phyloP scores from a whole-genome alignment of 1,140 invertebrate species.

The Pinna nobilis region DNA sequence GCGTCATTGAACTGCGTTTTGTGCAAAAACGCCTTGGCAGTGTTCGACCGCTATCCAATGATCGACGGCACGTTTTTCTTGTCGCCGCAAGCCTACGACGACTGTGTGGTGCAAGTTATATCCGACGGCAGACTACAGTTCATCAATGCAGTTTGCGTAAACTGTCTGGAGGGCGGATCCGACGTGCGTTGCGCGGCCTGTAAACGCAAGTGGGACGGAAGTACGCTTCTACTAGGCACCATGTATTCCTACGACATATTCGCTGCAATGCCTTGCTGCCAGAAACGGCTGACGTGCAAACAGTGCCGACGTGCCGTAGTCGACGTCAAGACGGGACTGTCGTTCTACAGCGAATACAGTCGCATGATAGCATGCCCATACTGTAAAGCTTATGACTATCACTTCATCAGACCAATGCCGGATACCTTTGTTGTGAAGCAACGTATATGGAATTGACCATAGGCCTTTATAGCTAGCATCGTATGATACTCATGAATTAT shows the following conservation, averaged over 20 bases:
- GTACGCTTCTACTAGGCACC: slow-evolving; percentile 92
- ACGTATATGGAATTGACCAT: slow-evolving; percentile 65
- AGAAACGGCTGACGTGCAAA: slow-evolving; percentile 86
- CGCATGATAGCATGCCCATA: slow-evolving; percentile 92
- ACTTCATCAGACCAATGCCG: slow-evolving; percentile 91
- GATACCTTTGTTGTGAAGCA: slow-evolving; percentile 66
- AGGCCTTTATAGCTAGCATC: not conserved
- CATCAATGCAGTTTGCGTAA: slow-evolving; percentile 95
- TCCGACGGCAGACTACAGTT: slow-evolving; percentile 84
- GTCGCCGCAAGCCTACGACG: slow-evolving; percentile 80
- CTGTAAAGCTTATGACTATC: slow-evolving; percentile 91
- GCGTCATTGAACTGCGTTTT: slow-evolving; percentile 79
- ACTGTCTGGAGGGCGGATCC: slow-evolving; percentile 89
- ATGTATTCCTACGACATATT: slow-evolving; percentile 99
- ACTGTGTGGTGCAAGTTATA: slow-evolving; percentile 82
- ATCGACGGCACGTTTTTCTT: slow-evolving; percentile 98
- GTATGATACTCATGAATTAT: not conserved
- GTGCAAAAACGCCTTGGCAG: slow-evolving; percentile 90
- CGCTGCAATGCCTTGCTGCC: slow-evolving; percentile 96
- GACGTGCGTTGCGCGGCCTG: slow-evolving; percentile 88
- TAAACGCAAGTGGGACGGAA: slow-evolving; percentile 92
- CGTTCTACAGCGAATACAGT: slow-evolving; percentile 97
- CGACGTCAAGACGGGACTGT: slow-evolving; percentile 77
- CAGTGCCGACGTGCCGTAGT: slow-evolving; percentile 68
- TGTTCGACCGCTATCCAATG: slow-evolving; percentile 97